A percentile compares a stretch with the other conserved stretches of the same genome.
Evolutionary conservation across 2,113 vertebrate genomes (phyloP).

Genomic region (Corythaixoides concolor): DNA sequence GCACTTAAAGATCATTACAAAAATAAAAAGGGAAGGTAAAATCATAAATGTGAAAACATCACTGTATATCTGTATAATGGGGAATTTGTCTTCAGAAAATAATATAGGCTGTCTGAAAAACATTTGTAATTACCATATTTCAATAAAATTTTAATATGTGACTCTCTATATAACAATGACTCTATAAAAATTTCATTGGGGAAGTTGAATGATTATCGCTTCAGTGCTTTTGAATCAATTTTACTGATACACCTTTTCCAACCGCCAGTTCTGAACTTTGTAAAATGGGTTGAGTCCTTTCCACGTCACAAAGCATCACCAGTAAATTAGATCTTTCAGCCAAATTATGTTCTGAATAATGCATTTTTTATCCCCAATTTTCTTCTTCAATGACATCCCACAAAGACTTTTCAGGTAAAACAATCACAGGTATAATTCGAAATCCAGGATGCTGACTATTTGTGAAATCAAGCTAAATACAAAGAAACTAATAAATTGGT

Average conservation of each 20-base stretch:
- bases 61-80: neutral
- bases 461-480: neutral
- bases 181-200: neutral
- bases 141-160: neutral
- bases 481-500: neutral
- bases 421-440: neutral
- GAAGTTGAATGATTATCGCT: neutral
- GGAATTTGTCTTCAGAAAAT: neutral
- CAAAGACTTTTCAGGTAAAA: neutral
- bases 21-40: neutral
- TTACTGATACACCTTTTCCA: neutral
- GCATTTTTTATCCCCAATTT: neutral
- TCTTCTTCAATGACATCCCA: neutral
- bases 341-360: neutral
- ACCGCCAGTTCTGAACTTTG: neutral
- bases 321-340: neutral
- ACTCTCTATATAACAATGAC: neutral
- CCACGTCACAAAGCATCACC: neutral
- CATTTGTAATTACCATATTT: neutral
- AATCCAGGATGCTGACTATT: neutral
- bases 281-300: neutral
- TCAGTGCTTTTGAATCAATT: neutral
- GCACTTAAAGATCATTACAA: neutral
- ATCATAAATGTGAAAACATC: neutral
- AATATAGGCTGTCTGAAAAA: neutral